Base-by-base conservation (phyloP, 2,888 invertebrate genomes). In the Spicauda simplicius region DNA sequence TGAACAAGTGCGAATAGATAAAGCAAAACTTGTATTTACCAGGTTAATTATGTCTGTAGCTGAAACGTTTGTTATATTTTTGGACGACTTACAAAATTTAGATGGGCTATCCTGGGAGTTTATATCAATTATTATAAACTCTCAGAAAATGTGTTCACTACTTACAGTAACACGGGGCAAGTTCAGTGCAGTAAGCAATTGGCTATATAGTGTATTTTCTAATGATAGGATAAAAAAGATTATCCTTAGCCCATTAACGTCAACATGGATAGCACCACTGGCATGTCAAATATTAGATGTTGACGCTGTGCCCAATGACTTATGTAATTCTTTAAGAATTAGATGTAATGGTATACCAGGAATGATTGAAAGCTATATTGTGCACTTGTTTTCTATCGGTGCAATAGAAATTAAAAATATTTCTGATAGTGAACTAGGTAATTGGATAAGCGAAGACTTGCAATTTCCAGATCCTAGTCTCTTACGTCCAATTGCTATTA, bases 231-330 rank as follows among this genome's bases (percentile, higher is more conserved):
- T 94, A 56, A 87, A 89, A 73, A 91, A 93, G 80, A 86, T 91
- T 52, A 79, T 85, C 5, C 75, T 95, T 61, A 80, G 80, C 0
- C 89, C 93, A 16, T 74, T 95, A 63, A 74, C 85, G 25, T 68
- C 81, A 0, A 73, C 79, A 2, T 86, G 87, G 80, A 84, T 94
- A 55, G 83, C 94, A 0, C 82, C 93, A 30, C 83, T 95, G 33
- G 94, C 94, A 33, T 95, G 95, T 72, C 95, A 95, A 83, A 90
- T 95, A 75, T 83, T 95, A 71, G 93, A 94, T 59, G 95, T 95
- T 0, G 82, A 87, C 58, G 95, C 93, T 0, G 94, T 95, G 19
- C 92, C 95, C 0, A 80, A 79, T 56, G 91, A 93, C 66, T 81
- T 95, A 62, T 91, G 94, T 69, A 84, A 86, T 78, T 90, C 93